A percentile compares a stretch with the other conserved stretches of the same genome.
Evolutionary conservation across 30 jellyfish, hydroid and myxozoan genomes (phyloP).

Genomic region (Chironex yamaguchii): DNA sequence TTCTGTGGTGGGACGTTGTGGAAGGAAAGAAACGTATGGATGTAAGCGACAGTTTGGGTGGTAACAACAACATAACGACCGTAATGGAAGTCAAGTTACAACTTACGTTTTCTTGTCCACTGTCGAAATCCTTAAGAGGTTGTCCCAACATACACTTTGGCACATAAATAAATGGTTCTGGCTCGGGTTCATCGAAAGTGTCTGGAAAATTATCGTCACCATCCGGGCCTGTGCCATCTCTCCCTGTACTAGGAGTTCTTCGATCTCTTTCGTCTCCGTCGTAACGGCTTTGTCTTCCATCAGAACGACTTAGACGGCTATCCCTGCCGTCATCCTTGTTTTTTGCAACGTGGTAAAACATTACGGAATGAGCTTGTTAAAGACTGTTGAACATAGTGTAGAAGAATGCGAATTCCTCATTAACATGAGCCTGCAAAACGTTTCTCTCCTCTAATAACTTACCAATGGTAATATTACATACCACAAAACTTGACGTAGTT

Average conservation of each 20-base stretch:
- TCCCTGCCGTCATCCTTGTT: slow-evolving; percentile 78
- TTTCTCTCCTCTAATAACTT: neutral
- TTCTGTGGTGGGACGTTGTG: too few relatives aligned
- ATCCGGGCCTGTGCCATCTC: slow-evolving; percentile 69
- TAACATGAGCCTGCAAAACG: neutral
- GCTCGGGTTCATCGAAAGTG: slow-evolving; percentile 60
- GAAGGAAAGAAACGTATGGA: too few relatives aligned
- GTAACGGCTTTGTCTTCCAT: slow-evolving; percentile 78
- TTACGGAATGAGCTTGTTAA: slow-evolving; percentile 9
- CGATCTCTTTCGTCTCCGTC: slow-evolving; percentile 70
- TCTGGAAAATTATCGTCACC: slow-evolving; percentile 38
- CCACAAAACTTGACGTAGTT: too few relatives aligned
- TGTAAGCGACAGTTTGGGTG: too few relatives aligned
- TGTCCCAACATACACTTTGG: slow-evolving; percentile 97
- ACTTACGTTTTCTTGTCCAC: slow-evolving; percentile 95
- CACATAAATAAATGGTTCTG: slow-evolving; percentile 74
- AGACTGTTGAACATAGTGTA: neutral
- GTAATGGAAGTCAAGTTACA: neutral
- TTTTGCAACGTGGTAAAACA: slow-evolving; percentile 95
- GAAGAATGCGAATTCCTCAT: neutral
- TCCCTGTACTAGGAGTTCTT: slow-evolving; percentile 83
- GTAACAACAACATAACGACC: too few relatives aligned
- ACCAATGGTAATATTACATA: too few relatives aligned
- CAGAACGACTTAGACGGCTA: slow-evolving; percentile 82
- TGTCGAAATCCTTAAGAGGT: slow-evolving; percentile 94